phyloP scores from a whole-genome alignment of 1,140 invertebrate species.

The Zaprionus camerounensis region DNA sequence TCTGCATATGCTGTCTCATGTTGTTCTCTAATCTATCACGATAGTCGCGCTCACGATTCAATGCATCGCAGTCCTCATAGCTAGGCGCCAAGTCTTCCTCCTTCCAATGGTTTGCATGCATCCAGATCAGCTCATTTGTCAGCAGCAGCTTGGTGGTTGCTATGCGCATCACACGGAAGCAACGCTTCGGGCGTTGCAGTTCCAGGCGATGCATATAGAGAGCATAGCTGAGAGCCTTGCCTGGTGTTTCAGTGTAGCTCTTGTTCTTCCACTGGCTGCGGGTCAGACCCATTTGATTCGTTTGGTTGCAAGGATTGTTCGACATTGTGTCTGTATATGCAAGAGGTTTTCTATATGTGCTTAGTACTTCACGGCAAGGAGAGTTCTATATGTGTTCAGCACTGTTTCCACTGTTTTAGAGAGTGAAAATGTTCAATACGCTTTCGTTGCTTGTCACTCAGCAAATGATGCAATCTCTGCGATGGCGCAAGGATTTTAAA shows the following conservation, averaged over 20 bases:
- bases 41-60: slow-evolving; percentile 57
- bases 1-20: slow-evolving; percentile 55
- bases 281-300: slow-evolving; percentile 1
- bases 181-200: slow-evolving; percentile 53
- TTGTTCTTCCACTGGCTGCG: neutral
- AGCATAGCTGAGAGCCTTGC: slow-evolving; percentile 48
- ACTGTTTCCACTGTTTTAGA: neutral
- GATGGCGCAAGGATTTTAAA: slow-evolving; percentile 53
- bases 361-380: too few relatives aligned
- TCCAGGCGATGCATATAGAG: slow-evolving; percentile 61
- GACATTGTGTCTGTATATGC: slow-evolving; percentile 34
- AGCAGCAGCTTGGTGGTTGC: slow-evolving; percentile 59
- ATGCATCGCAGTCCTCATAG: slow-evolving; percentile 42
- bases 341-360: too few relatives aligned
- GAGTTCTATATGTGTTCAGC: too few relatives aligned
- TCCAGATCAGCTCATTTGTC: slow-evolving; percentile 67
- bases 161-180: slow-evolving; percentile 53
- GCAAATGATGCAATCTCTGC: slow-evolving; percentile 68
- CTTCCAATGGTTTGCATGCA: slow-evolving; percentile 23
- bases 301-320: neutral
- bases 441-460: slow-evolving; percentile 33
- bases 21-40: slow-evolving; percentile 49
- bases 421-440: slow-evolving; percentile 36
- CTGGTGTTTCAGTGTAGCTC: neutral
- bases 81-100: slow-evolving; percentile 15